Percentiles rank a stretch among this genome's conserved stretches.
These are phyloP conservation scores for Griposia aprilina DNA, from an alignment of 2,888 invertebrate genomes.

Conservation along the genomic window DNA sequence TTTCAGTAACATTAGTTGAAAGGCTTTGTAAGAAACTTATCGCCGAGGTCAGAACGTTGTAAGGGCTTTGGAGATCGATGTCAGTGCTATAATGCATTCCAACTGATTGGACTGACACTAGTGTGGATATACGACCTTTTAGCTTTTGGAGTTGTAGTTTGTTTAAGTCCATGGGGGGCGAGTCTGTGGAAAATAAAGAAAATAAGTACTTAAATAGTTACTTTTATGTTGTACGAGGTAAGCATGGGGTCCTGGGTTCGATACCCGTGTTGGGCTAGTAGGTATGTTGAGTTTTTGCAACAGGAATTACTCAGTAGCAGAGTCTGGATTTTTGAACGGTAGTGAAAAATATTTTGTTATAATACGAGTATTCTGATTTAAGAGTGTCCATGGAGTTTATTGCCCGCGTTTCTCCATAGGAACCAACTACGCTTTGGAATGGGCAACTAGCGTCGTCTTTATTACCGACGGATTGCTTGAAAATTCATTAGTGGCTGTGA, in stretches of 20 bases:
- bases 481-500: too few species aligned
- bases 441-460: too few species aligned
- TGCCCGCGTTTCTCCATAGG: too few species aligned
- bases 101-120: slow-evolving; percentile 34
- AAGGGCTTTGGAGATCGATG: slow-evolving; percentile 26
- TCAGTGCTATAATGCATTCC: slow-evolving; percentile 42
- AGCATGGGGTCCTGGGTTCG: background rate
- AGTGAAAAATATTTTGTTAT: too few species aligned
- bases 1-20: slow-evolving; percentile 8
- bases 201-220: background rate
- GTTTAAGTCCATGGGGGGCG: background rate
- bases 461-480: too few species aligned
- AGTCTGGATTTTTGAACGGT: background rate
- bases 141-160: too few species aligned
- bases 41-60: background rate
- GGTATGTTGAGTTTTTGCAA: background rate
- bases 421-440: too few species aligned
- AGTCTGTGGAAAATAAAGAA: background rate
- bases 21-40: slow-evolving; percentile 48
- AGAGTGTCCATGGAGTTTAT: too few species aligned
- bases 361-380: too few species aligned
- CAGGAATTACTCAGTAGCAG: background rate
- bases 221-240: background rate
- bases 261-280: background rate
- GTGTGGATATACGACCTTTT: background rate